phyloP scores from a whole-genome alignment of 2,113 vertebrate genomes.

The Vanacampus margaritifer region DNA sequence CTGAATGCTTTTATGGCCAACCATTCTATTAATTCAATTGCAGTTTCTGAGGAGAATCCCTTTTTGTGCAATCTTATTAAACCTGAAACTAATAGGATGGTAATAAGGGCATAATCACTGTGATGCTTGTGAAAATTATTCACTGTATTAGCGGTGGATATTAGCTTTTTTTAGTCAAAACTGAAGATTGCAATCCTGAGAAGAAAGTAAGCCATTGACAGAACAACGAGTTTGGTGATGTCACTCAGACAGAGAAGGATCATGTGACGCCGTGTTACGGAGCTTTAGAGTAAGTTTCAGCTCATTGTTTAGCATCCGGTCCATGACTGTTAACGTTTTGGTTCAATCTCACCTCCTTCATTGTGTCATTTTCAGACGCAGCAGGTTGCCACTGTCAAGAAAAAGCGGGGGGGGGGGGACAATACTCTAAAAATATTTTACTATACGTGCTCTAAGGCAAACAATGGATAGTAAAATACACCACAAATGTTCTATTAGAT shows the following conservation, averaged over 20 bases:
- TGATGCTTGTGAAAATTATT: constrained; percentile 1
- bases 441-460: not conserved
- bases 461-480: not conserved
- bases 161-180: constrained; percentile 2
- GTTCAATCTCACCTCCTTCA: not conserved
- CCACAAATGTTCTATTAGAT: not conserved
- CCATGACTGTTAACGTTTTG: constrained; percentile 2
- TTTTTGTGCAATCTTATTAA: constrained; percentile 6
- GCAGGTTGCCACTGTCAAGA: not conserved
- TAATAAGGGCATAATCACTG: constrained; percentile 4
- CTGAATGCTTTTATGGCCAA: constrained; percentile 1
- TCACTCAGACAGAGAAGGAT: not conserved
- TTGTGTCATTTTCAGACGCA: constrained; percentile 6
- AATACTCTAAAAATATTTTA: not conserved
- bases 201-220: not conserved
- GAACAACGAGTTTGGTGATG: not conserved
- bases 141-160: not conserved
- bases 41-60: not conserved
- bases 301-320: constrained; percentile 6
- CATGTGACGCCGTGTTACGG: not conserved
- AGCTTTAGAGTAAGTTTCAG: constrained; percentile 3
- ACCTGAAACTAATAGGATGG: constrained; percentile 3
- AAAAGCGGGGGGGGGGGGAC: not conserved
- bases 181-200: not conserved
- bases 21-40: constrained; percentile 13